Evolutionary conservation across 2,113 vertebrate genomes (phyloP).

Genomic region (Pongo pygmaeus): DNA sequence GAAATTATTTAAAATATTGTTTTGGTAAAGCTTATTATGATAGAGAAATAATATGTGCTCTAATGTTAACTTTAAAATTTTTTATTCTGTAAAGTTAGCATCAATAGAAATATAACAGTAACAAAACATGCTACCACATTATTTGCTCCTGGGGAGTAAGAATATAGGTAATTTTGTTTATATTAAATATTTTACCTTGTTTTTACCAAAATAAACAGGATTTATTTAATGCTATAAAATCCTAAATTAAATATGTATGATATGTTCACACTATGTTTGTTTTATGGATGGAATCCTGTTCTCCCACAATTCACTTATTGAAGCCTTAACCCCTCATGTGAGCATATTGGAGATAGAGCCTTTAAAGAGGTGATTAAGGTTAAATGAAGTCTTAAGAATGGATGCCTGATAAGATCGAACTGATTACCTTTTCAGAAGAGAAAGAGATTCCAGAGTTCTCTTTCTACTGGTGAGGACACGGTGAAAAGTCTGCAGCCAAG

Average conservation of each 20-base stretch:
- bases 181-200: not conserved
- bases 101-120: not conserved
- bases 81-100: not conserved
- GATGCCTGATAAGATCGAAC: not conserved
- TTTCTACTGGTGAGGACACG: not conserved
- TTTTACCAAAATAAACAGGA: not conserved
- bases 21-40: not conserved
- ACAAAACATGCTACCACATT: not conserved
- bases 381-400: not conserved
- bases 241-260: not conserved
- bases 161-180: not conserved
- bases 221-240: not conserved
- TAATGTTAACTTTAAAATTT: not conserved
- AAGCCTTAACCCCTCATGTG: not conserved
- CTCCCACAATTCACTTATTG: not conserved
- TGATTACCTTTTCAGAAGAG: not conserved
- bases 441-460: fast-evolving
- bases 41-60: not conserved
- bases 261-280: not conserved
- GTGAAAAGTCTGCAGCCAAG: not conserved
- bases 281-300: not conserved
- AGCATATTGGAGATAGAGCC: not conserved
- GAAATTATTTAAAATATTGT: not conserved
- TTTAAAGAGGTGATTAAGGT: not conserved
- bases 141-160: not conserved